These are phyloP conservation scores for Drosophila hydei DNA, from an alignment of 1,140 invertebrate genomes.

Conservation along the genomic window DNA sequence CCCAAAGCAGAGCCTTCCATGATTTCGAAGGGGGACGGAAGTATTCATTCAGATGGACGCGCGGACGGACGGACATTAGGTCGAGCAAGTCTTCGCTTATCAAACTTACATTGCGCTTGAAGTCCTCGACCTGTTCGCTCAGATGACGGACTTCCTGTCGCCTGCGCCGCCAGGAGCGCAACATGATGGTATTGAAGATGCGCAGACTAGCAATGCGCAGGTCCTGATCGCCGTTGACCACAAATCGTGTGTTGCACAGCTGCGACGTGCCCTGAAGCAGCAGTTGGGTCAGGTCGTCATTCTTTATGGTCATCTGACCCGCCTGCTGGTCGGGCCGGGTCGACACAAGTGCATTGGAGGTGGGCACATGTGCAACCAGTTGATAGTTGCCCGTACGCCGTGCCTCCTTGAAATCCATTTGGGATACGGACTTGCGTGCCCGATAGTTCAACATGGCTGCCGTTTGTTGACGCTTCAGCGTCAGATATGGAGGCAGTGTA, in stretches of 20 bases:
- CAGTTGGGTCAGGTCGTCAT: constrained; percentile 35
- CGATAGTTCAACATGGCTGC: constrained; percentile 60
- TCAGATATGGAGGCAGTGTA: constrained; percentile 41
- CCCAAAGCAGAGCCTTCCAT: too few species aligned
- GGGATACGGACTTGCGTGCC: constrained; percentile 69
- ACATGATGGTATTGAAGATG: constrained; percentile 72
- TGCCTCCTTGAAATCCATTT: constrained; percentile 76
- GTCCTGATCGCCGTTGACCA: constrained; percentile 56
- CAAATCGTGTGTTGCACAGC: constrained; percentile 36
- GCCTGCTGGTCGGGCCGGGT: neutral
- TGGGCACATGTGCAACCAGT: constrained; percentile 52
- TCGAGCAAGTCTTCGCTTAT: too few species aligned
- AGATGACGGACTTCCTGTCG: constrained; percentile 64
- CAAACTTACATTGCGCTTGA: constrained; percentile 61
- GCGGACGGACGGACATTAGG: too few species aligned
- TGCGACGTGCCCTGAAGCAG: constrained; percentile 36
- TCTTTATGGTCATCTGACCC: constrained; percentile 17
- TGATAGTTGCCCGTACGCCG: constrained; percentile 64
- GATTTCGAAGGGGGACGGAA: too few species aligned
- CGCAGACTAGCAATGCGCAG: constrained; percentile 66
- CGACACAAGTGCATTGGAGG: constrained; percentile 12
- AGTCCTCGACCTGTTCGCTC: constrained; percentile 57
- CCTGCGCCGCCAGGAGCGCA: constrained; percentile 72
- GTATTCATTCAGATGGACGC: too few species aligned
- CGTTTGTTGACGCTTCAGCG: constrained; percentile 61